Conservation (phyloP, 2,113 vertebrate genomes). For the Lagopus leucura region DNA sequence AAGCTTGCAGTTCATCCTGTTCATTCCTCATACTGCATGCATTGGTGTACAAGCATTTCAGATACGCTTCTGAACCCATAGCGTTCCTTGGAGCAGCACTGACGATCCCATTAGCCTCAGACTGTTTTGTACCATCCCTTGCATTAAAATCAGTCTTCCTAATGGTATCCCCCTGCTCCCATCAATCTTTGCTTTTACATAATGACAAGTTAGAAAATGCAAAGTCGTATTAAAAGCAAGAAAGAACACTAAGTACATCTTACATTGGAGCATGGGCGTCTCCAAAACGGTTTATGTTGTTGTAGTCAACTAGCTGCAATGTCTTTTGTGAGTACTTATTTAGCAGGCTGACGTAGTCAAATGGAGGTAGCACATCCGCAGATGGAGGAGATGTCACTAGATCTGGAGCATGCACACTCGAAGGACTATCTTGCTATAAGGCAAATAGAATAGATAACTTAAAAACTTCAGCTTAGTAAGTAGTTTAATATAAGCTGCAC, state of each 20-base stretch:
- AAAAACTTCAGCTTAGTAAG: background rate
- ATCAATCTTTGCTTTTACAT: background rate
- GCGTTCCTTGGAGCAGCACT: background rate
- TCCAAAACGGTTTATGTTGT: fast-evolving
- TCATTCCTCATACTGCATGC: background rate
- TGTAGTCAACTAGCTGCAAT: background rate
- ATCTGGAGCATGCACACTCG: background rate
- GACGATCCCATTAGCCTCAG: background rate
- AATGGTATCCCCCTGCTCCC: background rate
- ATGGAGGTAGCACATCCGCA: fast-evolving
- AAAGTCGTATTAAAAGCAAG: background rate
- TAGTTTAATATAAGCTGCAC: background rate
- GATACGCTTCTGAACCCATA: background rate
- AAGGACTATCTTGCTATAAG: background rate
- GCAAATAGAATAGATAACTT: background rate
- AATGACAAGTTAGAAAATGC: background rate
- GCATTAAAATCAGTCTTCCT: background rate
- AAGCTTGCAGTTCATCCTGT: background rate
- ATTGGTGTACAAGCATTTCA: background rate
- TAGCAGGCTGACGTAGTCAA: slow-evolving; percentile 55
- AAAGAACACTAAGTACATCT: background rate
- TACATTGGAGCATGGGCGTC: background rate
- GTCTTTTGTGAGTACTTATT: background rate
- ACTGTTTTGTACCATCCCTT: background rate
- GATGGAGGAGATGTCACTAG: fast-evolving